Base-by-base conservation (phyloP, 2,113 vertebrate genomes). In the Dicrurus megarhynchus region DNA sequence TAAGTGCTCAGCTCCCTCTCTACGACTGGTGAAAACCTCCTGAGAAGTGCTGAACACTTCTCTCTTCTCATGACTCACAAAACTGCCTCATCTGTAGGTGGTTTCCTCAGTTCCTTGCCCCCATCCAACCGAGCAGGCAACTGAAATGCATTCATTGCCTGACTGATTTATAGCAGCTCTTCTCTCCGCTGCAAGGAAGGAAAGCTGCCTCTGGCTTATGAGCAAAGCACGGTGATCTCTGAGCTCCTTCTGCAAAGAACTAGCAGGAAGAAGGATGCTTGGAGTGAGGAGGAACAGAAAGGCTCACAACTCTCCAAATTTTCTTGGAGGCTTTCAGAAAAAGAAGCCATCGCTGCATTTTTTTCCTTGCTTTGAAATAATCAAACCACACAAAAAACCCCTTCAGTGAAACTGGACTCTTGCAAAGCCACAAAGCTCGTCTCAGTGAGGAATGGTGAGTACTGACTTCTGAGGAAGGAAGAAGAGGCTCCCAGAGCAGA, bases 91-190 rank as follows among this genome's bases (percentile, higher is more conserved):
- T 85, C 79, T 86, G 92, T 89, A 92, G 90, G 85, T 93, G 95
- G 88, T 94, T 96, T 93, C 87, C 90, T 95, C 92, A 94, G 91
- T 94, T 91, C 93, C 75, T 87, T 94, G 82, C 87, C 87, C 93
- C 60, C 19, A 71, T 63, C 85, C 92, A 44, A 46, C 76, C 0
- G 35, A 96, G 82, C 90, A 96, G 76, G 68, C 55, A 76, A 77
- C 68, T 86, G 82, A 85, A 93, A 90, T 33, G 39, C 47, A 55
- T 80, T 88, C 79, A 24, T 4, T 77, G 56, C 83, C 85, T 78
- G 63, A 21, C 71, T 92, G 90, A 92, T 84, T 91, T 75, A 24
- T 14, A 86, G 90, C 56, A 88, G 76, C 42, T 77, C 85, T 88
- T 86, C 70, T 79, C 60, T 92, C 30, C 28, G 7, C 53, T 46